Evolutionary conservation across 2,113 vertebrate species (phyloP).

Genomic region (Neogobius melanostomus): DNA sequence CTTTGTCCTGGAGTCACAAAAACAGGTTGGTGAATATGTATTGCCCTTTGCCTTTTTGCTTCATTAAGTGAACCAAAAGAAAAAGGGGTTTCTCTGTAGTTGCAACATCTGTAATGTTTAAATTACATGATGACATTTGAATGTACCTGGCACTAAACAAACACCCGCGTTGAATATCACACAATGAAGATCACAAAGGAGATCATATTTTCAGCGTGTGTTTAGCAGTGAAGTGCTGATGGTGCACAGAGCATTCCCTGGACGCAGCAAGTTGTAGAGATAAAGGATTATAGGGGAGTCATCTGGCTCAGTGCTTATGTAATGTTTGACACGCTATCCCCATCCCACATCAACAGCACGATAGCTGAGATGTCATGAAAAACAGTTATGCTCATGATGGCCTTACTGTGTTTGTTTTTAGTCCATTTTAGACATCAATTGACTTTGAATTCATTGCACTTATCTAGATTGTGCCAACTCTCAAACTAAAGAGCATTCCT

Average conservation of each 20-base stretch:
- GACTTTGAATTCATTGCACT: constrained; percentile 62
- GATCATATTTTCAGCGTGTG: constrained; percentile 12
- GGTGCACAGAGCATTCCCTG: constrained; percentile 63
- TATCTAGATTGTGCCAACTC: constrained; percentile 67
- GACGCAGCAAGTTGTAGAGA: constrained; percentile 64
- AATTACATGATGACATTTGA: too few relatives aligned
- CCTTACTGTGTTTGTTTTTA: constrained; percentile 41
- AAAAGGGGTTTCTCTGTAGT: too few relatives aligned
- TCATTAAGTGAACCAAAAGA: too few relatives aligned
- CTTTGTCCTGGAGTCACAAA: background rate
- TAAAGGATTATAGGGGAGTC: constrained; percentile 59
- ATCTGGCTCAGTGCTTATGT: constrained; percentile 58
- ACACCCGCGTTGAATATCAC: too few relatives aligned
- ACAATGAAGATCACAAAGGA: constrained; percentile 7
- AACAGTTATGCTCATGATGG: background rate
- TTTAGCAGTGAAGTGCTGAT: constrained; percentile 59
- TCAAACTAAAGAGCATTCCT: constrained; percentile 61
- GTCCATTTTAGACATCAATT: constrained; percentile 57
- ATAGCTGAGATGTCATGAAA: constrained; percentile 42
- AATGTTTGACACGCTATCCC: constrained; percentile 64
- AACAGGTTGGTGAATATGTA: background rate
- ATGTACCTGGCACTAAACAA: background rate
- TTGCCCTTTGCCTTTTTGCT: too few relatives aligned
- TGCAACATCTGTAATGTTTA: too few relatives aligned
- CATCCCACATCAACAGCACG: constrained; percentile 57